Evolutionary conservation across 1,140 invertebrate species (phyloP), one percentile per base, ranked within the genome.

Genomic region (Reticulitermes speratus): DNA sequence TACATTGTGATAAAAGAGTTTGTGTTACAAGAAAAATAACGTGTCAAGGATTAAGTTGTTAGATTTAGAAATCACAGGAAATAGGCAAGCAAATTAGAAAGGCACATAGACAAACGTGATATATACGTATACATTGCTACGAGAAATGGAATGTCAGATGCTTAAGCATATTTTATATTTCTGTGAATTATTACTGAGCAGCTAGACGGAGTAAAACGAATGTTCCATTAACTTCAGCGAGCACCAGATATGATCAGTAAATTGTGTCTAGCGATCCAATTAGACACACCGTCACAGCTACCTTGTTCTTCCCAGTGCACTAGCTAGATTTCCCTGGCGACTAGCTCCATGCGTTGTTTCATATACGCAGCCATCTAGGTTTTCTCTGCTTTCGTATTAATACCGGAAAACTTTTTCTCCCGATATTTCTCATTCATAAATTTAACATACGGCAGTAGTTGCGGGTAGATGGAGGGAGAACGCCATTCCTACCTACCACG

Each of bases 211-310:
- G 25, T 19, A 65, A 23, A 75, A 75, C 65, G 65, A 75, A 75
- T 75, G 65, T 75, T 75, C 65, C n/a, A 75, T 30, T 30, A 30
- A 75, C 25, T 75, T 75, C n/a, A 75, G 25, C 8, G 25, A 75
- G 65, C n/a, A 75, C 25, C 65, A 75, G n/a, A 75, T 75, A 75
- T 30, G 65, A 75, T 75, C 65, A 75, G 14, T 75, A 75, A 75
- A 75, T 75, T 75, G 25, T 75, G 8, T 75, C 25, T 30, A 75
- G 65, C 65, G 25, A 75, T 75, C 65, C 65, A 75, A 75, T 75
- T 75, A 75, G 65, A 75, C 9, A n/a, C 25, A 30, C 7, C 65
- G n/a, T 75, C 8, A 75, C 65, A 14, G 2, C 65, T 75, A 75
- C 65, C 65, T 55, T 75, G 65, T 14, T 25, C 65, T 75, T 75